phyloP scores from a whole-genome alignment of 2,113 vertebrate genomes.

The Pampusana beccarii region DNA sequence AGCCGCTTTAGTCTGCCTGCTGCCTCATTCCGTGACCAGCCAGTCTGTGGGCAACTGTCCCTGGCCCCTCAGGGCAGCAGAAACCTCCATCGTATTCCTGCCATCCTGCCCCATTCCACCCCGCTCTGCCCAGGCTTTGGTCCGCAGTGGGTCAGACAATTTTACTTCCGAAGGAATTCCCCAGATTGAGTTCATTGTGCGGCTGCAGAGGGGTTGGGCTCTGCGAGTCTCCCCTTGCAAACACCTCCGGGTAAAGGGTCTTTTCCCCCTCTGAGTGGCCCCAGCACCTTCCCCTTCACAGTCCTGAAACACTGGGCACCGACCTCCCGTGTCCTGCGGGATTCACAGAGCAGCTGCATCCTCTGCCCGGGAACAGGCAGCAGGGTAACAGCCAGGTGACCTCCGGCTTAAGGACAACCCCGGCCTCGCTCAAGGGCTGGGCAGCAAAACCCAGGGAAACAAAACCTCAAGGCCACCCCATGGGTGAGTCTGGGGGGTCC shows the following conservation, averaged over 20 bases:
- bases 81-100: not conserved
- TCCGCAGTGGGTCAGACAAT: rapidly evolving
- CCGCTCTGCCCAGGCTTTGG: no score
- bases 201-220: not conserved
- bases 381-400: not conserved
- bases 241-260: not conserved
- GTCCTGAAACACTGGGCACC: not conserved
- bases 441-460: not conserved
- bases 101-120: rapidly evolving
- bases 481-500: rapidly evolving
- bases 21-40: not conserved
- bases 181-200: rapidly evolving
- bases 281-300: not conserved
- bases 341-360: not conserved
- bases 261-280: not conserved
- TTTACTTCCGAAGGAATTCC: not conserved
- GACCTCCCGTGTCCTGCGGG: not conserved
- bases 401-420: not conserved
- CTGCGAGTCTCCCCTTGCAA: not conserved
- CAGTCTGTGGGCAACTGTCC: not conserved
- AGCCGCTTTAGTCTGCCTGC: not conserved
- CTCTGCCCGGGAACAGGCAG: not conserved
- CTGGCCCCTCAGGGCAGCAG: not conserved
- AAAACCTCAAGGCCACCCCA: not conserved
- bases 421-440: not conserved